A percentile compares a stretch with the other conserved stretches of the same genome.
phyloP scores from a whole-genome alignment of 2,888 invertebrate species.

The Nymphalis polychloros region DNA sequence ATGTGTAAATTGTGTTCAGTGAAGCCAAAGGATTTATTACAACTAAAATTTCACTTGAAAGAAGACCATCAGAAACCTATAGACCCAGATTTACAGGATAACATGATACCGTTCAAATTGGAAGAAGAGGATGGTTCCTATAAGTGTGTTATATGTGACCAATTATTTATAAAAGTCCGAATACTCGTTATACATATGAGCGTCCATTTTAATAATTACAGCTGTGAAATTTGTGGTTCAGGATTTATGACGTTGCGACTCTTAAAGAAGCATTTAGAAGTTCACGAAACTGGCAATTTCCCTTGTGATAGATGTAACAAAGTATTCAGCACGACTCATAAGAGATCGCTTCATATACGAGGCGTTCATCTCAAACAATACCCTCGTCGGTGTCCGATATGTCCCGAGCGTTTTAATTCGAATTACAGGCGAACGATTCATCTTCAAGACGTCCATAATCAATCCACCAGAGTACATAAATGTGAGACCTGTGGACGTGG shows the following conservation, averaged over 20 bases:
- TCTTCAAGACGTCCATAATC: conserved; percentile 73
- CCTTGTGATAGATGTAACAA: conserved; percentile 71
- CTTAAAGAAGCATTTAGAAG: conserved; percentile 72
- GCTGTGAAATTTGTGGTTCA: conserved; percentile 74
- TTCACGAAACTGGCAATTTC: conserved; percentile 71
- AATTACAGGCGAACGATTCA: conserved; percentile 75
- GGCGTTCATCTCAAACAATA: conserved; percentile 73
- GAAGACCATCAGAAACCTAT: conserved; percentile 61
- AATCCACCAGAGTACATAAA: conserved; percentile 71
- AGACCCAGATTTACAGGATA: conserved; percentile 68
- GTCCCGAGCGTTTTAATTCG: conserved; percentile 74
- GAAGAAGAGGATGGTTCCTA: conserved; percentile 57
- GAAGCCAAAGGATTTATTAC: conserved; percentile 51
- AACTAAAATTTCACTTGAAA: conserved; percentile 66
- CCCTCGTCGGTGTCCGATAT: conserved; percentile 70
- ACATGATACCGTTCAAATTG: conserved; percentile 71
- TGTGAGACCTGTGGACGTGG: conserved; percentile 72
- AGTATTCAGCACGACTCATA: conserved; percentile 69
- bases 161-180: conserved; percentile 69
- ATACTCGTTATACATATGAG: conserved; percentile 76
- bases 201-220: conserved; percentile 74
- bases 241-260: conserved; percentile 73
- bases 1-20: conserved; percentile 63
- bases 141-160: conserved; percentile 67
- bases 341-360: conserved; percentile 65